A percentile compares a stretch with the other conserved stretches of the same genome.
These are phyloP conservation scores for Glareola pratincola DNA, from an alignment of 2,113 vertebrate genomes.

Conservation along the genomic window DNA sequence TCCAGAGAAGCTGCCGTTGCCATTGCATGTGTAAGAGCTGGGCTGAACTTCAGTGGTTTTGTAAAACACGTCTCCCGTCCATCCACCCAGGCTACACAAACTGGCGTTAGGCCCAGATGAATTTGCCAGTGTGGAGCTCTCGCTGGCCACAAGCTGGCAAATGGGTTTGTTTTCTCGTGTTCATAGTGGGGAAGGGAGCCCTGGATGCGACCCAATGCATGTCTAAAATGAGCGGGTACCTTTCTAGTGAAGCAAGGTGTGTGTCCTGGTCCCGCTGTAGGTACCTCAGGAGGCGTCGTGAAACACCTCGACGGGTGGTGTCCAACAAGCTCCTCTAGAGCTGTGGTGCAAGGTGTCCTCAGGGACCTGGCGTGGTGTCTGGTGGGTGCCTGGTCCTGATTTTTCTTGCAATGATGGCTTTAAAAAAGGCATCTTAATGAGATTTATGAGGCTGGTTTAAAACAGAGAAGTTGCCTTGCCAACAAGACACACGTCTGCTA, in stretches of 20 bases:
- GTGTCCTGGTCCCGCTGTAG: not conserved
- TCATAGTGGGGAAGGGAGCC: not conserved
- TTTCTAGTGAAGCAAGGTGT: not conserved
- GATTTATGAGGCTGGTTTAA: constrained; percentile 52
- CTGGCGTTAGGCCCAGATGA: not conserved
- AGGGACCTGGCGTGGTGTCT: not conserved
- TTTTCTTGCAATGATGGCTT: not conserved
- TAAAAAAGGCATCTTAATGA: constrained; percentile 36
- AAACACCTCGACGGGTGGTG: not conserved
- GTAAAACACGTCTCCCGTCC: not conserved
- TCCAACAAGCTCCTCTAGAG: not conserved
- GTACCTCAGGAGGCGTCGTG: not conserved
- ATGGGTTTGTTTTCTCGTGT: not conserved
- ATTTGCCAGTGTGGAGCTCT: not conserved
- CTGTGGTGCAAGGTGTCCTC: not conserved
- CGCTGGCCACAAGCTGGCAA: rapidly evolving
- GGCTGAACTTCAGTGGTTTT: not conserved
- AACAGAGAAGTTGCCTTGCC: constrained; percentile 70
- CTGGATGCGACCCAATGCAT: not conserved
- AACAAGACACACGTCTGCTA: constrained; percentile 61
- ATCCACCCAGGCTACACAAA: not conserved
- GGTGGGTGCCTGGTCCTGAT: not conserved
- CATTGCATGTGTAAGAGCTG: not conserved
- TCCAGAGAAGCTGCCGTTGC: not conserved
- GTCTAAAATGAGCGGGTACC: not conserved